A percentile compares a stretch with the other conserved stretches of the same genome.
Evolutionary conservation across 2,113 vertebrate genomes (phyloP).

Genomic region (Aptenodytes patagonicus): DNA sequence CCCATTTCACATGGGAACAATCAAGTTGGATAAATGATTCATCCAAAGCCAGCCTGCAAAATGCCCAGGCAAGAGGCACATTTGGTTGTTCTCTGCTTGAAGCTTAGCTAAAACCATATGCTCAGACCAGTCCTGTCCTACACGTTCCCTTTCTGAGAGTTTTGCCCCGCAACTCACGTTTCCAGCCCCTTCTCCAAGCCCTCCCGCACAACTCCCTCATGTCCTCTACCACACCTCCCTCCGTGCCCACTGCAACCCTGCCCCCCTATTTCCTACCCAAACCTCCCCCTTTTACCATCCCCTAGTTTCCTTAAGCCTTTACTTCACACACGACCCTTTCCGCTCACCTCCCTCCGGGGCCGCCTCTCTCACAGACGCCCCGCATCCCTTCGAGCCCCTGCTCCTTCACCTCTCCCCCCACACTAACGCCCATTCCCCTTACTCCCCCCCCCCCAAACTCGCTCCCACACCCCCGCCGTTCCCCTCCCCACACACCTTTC

Average conservation of each 20-base stretch:
- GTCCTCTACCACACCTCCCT: too few species aligned
- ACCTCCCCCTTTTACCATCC: not conserved
- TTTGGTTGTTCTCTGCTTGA: not conserved
- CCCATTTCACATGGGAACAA: not conserved
- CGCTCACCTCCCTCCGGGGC: not conserved
- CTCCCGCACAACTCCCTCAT: not conserved
- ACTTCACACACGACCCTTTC: not conserved
- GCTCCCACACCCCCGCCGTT: too few species aligned
- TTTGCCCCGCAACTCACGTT: accelerated
- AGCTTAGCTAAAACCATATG: accelerated
- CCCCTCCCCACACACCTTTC: too few species aligned
- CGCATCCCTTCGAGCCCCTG: too few species aligned
- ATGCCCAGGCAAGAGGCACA: too few species aligned
- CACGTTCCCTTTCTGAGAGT: accelerated
- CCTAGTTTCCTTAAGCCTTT: too few species aligned
- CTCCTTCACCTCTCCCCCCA: too few species aligned
- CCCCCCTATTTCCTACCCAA: not conserved
- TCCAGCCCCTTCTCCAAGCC: not conserved
- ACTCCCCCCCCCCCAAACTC: too few species aligned
- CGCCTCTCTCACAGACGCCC: not conserved
- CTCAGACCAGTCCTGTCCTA: too few species aligned
- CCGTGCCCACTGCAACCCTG: not conserved
- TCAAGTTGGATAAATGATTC: not conserved
- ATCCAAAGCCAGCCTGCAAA: not conserved
- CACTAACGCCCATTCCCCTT: too few species aligned